Evolutionary conservation across 2,797 vertebrate genomes (phyloP), one percentile per base, ranked within the genome.

Genomic region (Lagorchestes hirsutus): DNA sequence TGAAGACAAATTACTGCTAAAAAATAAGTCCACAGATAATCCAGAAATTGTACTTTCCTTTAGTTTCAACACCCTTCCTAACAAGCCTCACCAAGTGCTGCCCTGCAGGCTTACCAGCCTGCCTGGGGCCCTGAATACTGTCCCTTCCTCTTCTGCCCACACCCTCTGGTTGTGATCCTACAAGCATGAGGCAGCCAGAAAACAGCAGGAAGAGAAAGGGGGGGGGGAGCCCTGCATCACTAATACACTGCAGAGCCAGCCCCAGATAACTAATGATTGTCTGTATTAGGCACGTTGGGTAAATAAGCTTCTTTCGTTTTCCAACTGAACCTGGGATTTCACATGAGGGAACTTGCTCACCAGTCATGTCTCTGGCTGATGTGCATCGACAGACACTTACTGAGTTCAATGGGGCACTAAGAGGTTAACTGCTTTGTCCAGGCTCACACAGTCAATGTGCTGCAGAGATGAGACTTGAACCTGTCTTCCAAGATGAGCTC

Each of bases 41-140:
- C 54, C 91, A 91, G 94, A 92, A n/a, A 93, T 52, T 52, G 52
- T 52, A 52, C 67, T 55, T 91, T 97, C 92, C 74, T 50, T 96
- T 50, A 74, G 62, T 93, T 52, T 97, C 90, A 94, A 58, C 59
- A 82, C 82, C 67, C 58, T 96, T 18, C 40, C 46, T 40, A 67
- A 56, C 34, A 93, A 96, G 90, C 94, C 50, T 90, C 16, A 54
- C 50, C 29, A 27, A 28, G 9, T 54, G 27, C 11, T 90, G 28
- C 13, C 54, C 28, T 90, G 90, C 46, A 90, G 90, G 13, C 52
- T 90, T 52, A 54, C 29, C 27, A 8, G 52, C 13, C 31, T 9
- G 29, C 54, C 0, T 16, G 52, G 52, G 52, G 31, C 14, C 52
- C 58, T 62, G 58, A 62, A 93, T 6, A 90, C n/a, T 54, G 94